These are phyloP conservation scores for Apaloderma vittatum DNA, from an alignment of 2,113 vertebrate genomes.

Conservation along the genomic window DNA sequence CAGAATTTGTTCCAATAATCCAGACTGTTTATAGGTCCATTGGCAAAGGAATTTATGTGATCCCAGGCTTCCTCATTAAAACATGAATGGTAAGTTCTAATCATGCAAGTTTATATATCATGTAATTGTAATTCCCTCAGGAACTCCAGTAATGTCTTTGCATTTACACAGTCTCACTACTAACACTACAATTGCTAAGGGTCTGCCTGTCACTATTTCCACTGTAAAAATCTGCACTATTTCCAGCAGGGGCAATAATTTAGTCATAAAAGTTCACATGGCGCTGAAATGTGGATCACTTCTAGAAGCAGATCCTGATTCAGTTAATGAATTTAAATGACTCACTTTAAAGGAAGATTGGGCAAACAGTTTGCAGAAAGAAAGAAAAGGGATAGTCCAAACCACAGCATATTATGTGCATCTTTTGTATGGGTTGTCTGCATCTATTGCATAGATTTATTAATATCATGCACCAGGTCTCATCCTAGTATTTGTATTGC, in stretches of 20 bases:
- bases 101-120: neutral
- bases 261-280: neutral
- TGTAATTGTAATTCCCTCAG: slow-evolving; percentile 32
- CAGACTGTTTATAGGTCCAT: neutral
- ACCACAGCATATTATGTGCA: neutral
- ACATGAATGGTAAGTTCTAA: neutral
- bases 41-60: neutral
- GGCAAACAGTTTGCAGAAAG: neutral
- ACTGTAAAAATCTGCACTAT: slow-evolving; percentile 23
- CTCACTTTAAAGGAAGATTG: neutral
- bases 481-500: neutral
- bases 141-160: slow-evolving; percentile 23
- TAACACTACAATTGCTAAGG: slow-evolving; percentile 36
- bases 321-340: neutral
- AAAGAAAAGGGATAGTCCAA: neutral
- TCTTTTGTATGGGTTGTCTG: neutral
- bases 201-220: slow-evolving; percentile 22
- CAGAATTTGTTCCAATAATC: neutral
- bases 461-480: neutral
- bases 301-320: neutral
- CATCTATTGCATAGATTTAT: neutral
- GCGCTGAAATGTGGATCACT: slow-evolving; percentile 24
- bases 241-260: slow-evolving; percentile 23
- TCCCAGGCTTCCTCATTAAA: slow-evolving; percentile 3
- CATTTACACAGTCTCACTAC: slow-evolving; percentile 2